Conservation (phyloP, 2,888 invertebrate genomes). For the Drosophila borborema region DNA sequence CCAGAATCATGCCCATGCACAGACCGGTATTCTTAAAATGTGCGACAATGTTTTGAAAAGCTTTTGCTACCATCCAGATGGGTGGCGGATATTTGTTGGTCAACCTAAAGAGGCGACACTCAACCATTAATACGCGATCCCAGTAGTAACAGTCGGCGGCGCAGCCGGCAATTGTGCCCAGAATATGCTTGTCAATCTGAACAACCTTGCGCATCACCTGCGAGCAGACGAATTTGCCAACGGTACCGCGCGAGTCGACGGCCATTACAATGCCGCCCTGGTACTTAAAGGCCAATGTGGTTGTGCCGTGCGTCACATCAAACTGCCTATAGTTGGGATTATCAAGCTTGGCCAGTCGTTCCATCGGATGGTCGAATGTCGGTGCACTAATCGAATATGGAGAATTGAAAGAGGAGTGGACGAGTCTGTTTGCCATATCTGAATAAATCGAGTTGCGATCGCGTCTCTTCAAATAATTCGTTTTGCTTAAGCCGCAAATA, state of each 20-base stretch:
- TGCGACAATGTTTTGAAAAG: slow-evolving; percentile 98
- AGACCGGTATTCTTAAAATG: slow-evolving; percentile 98
- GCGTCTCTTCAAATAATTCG: too few species aligned
- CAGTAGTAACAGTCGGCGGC: slow-evolving; percentile 99
- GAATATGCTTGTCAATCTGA: slow-evolving; percentile 96
- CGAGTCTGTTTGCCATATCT: accelerated
- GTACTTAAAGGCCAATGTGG: slow-evolving; percentile 97
- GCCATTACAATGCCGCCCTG: slow-evolving; percentile 97
- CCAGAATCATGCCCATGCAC: slow-evolving; percentile 97
- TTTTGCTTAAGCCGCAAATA: neutral
- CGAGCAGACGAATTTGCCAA: slow-evolving; percentile 96
- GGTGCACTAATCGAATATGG: neutral
- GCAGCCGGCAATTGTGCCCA: slow-evolving; percentile 98
- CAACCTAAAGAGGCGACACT: slow-evolving; percentile 92
- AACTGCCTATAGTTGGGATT: neutral
- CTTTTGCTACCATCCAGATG: slow-evolving; percentile 98
- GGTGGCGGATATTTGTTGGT: slow-evolving; percentile 92
- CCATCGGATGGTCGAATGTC: neutral
- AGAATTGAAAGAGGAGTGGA: neutral
- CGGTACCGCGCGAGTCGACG: slow-evolving; percentile 98
- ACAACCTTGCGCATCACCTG: slow-evolving; percentile 98
- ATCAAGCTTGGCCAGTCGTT: neutral
- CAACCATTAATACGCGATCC: slow-evolving; percentile 97
- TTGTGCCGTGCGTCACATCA: slow-evolving; percentile 92
- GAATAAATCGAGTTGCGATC: neutral